Conservation (phyloP, 2,113 vertebrate species). For the Syngnathus scovelli region DNA sequence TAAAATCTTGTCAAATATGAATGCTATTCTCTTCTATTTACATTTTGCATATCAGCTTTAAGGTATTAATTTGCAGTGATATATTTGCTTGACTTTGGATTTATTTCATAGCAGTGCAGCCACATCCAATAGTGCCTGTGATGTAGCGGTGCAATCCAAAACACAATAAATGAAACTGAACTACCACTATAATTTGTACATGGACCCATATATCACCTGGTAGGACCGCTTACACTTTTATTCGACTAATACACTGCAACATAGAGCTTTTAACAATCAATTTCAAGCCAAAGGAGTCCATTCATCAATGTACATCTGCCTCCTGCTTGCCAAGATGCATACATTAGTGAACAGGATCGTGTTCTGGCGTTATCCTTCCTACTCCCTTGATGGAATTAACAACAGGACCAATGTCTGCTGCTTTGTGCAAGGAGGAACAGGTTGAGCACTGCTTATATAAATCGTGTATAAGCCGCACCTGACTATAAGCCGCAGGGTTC, state of each 20-base stretch:
- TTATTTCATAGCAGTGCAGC: too few relatives aligned
- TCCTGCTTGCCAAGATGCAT: constrained; percentile 1
- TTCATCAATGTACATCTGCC: neutral
- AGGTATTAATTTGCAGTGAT: neutral
- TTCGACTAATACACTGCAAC: neutral
- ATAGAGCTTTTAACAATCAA: neutral
- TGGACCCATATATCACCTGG: neutral
- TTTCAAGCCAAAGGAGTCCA: neutral
- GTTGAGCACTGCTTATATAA: too few relatives aligned
- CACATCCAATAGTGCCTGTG: too few relatives aligned
- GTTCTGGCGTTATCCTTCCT: constrained; percentile 14
- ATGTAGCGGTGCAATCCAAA: neutral
- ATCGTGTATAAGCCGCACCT: too few relatives aligned
- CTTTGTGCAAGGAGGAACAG: too few relatives aligned
- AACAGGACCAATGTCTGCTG: too few relatives aligned
- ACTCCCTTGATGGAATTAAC: too few relatives aligned
- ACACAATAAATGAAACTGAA: neutral
- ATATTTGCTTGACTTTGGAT: too few relatives aligned
- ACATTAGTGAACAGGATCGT: constrained; percentile 15
- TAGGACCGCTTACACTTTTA: neutral
- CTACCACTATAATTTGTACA: neutral
- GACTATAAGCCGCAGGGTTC: too few relatives aligned
- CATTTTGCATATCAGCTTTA: neutral
- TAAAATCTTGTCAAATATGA: constrained; percentile 28
- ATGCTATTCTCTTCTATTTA: constrained; percentile 1